phyloP scores from a whole-genome alignment of 1,140 invertebrate genomes.

The Himalopsyche phryganea region DNA sequence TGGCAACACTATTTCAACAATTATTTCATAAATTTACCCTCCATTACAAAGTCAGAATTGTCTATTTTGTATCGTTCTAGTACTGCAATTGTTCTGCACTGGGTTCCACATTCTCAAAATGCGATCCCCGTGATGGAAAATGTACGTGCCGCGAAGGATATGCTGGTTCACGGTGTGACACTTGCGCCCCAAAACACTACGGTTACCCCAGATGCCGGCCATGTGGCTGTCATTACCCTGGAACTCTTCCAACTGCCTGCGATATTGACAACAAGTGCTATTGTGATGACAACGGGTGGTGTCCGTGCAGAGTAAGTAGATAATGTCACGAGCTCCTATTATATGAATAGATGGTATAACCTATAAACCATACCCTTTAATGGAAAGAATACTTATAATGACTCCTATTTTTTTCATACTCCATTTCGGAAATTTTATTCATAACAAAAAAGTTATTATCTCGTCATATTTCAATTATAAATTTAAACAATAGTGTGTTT shows the following conservation, averaged over 20 bases:
- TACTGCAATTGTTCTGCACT: slow-evolving; percentile 70
- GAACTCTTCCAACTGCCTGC: slow-evolving; percentile 62
- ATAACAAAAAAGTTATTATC: no score
- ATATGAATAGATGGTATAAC: no score
- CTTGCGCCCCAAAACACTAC: slow-evolving; percentile 80
- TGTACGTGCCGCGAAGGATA: slow-evolving; percentile 82
- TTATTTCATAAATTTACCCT: no score
- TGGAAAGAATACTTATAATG: no score
- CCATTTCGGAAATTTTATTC: no score
- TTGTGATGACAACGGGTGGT: slow-evolving; percentile 74
- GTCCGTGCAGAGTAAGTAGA: slow-evolving; percentile 73
- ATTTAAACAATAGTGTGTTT: no score
- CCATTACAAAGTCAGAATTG: no score
- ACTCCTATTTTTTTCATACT: no score
- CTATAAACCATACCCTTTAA: no score
- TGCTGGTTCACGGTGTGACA: slow-evolving; percentile 73
- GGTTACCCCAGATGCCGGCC: slow-evolving; percentile 84
- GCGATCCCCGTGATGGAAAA: slow-evolving; percentile 70
- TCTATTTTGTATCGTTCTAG: no score
- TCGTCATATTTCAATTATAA: no score
- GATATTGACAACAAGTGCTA: slow-evolving; percentile 62
- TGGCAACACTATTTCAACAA: no score
- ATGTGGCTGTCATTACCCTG: slow-evolving; percentile 73
- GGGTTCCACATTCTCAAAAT: slow-evolving; percentile 69
- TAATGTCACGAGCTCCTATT: not conserved